These are phyloP conservation scores for Phodopus roborovskii DNA, from an alignment of 2,113 vertebrate genomes.

Conservation along the genomic window DNA sequence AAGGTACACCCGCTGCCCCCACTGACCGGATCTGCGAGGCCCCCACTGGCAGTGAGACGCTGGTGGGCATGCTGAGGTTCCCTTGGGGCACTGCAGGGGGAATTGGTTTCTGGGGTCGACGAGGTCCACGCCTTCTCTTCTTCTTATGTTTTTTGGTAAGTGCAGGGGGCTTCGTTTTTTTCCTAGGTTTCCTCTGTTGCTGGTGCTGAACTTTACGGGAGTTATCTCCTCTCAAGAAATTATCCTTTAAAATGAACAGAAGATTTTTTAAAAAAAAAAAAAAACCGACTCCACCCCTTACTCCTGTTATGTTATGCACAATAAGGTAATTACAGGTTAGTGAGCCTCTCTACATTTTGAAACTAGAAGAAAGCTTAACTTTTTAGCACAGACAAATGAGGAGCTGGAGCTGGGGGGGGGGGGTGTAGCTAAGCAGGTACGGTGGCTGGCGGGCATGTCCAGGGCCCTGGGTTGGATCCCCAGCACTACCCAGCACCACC, in stretches of 20 bases:
- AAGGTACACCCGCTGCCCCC: fast-evolving
- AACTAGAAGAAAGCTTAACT: not conserved
- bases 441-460: not conserved
- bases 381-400: not conserved
- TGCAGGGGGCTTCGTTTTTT: conserved; percentile 99
- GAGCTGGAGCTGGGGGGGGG: no score
- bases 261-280: not conserved
- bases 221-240: conserved; percentile 97
- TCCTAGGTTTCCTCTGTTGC: conserved; percentile 98
- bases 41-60: conserved; percentile 93
- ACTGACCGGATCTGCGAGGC: conserved; percentile 92
- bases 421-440: not conserved
- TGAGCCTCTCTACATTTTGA: not conserved
- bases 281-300: not conserved
- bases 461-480: not conserved
- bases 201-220: conserved; percentile 97
- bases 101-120: conserved; percentile 98
- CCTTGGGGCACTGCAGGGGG: conserved; percentile 98
- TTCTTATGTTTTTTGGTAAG: conserved; percentile 99
- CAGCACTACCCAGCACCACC: no score
- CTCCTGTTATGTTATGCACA: not conserved
- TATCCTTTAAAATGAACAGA: conserved; percentile 89
- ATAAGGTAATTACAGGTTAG: not conserved
- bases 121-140: conserved; percentile 95
- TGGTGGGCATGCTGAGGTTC: conserved; percentile 98